Evolutionary conservation across 2,888 invertebrate species (phyloP), one percentile per base, ranked within the genome.

Genomic region (Miltochrista miniata): DNA sequence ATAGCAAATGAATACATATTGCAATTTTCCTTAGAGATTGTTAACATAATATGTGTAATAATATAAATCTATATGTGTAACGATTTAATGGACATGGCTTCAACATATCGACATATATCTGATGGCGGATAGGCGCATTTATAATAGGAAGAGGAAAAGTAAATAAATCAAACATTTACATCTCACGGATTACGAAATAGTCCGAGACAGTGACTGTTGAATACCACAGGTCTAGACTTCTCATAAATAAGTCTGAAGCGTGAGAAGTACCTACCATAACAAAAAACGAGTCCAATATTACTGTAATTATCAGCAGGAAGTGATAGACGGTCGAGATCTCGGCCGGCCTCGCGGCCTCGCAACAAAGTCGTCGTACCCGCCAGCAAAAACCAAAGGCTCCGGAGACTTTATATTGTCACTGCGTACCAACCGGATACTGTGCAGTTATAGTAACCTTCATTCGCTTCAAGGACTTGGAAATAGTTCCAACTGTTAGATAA

Each of bases 361-460:
- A 41, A 45, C 30, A 43, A 57, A 56, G 46, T 56, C 48, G 54
- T 51, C 52, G 60, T 54, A 64, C 66, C 64, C 57, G 72, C 60
- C 54, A 56, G 72, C 74, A 81, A 83, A 82, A 83, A 83, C 59
- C 61, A 56, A 58, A 61, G 56, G 59, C 61, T 68, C 72, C 53
- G 59, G 74, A 76, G 77, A 72, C 69, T 61, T 35, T 67, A 79
- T 81, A 79, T 81, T 81, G 74, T 81, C 60, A 46, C 55, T 64
- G 46, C 35, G 52, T 48, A 59, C 55, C 59, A 80, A 76, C 81
- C 83, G 84, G 82, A 83, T 72, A 71, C 68, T 52, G 18, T 24
- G 18, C 51, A 39, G 54, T 65, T 74, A 75, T 51, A 39, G 54
- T 65, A 74, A 75, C 83, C 83, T 83, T 82, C 76, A 65, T 48